Percentiles rank a stretch among this genome's conserved stretches.
Conservation (phyloP, 2,113 vertebrate species). For the Oncorhynchus gorbuscha region DNA sequence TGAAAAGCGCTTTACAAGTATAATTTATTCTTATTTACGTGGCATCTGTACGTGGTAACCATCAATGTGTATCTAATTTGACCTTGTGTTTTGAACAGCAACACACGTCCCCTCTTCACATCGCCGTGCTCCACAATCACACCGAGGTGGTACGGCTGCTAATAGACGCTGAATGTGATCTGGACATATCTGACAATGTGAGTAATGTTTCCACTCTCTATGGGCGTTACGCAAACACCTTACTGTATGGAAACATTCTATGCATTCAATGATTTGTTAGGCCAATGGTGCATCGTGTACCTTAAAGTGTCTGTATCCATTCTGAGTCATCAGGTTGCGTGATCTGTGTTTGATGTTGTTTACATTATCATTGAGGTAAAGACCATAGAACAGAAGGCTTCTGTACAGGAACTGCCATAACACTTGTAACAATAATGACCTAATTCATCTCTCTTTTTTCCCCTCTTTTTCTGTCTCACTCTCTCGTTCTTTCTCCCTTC, state of each 20-base stretch:
- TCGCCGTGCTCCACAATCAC: conserved; percentile 79
- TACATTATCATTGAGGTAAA: too few species aligned
- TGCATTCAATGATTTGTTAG: neutral
- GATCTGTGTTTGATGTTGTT: too few species aligned
- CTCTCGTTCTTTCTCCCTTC: neutral
- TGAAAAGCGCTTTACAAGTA: too few species aligned
- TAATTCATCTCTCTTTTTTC: too few species aligned
- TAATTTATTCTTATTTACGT: neutral
- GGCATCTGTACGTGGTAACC: neutral
- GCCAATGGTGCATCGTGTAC: too few species aligned
- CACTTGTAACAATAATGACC: too few species aligned
- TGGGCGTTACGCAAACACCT: neutral
- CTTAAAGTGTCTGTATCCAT: too few species aligned
- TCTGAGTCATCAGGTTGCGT: too few species aligned
- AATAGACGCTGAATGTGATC: conserved; percentile 74
- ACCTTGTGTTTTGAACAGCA: conserved; percentile 68
- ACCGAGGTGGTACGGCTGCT: conserved; percentile 76
- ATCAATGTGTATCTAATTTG: neutral
- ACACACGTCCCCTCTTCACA: conserved; percentile 74
- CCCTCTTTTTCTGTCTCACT: neutral
- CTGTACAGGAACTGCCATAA: too few species aligned
- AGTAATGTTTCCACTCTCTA: conserved; percentile 46
- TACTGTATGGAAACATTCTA: neutral
- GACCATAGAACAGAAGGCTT: too few species aligned
- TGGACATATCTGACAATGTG: conserved; percentile 82